phyloP scores from a whole-genome alignment of 92 coral and sea anemone genomes.

The Virgularia gustaviana region DNA sequence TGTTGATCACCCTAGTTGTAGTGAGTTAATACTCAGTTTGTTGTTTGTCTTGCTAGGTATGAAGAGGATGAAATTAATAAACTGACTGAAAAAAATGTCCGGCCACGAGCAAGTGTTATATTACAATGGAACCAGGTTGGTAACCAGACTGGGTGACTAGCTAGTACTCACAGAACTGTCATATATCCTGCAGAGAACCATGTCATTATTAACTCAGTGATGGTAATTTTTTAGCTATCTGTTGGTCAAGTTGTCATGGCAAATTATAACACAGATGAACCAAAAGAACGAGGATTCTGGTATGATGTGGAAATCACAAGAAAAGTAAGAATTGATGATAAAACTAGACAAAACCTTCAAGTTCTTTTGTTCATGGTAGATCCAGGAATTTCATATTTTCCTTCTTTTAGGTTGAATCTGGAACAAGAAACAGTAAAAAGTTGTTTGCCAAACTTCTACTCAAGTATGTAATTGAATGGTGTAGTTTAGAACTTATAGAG shows the following conservation, averaged over 20 bases:
- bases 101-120: constrained; percentile 85
- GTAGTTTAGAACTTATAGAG: too few species aligned
- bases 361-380: background rate
- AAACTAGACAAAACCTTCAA: background rate
- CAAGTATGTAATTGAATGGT: constrained; percentile 67
- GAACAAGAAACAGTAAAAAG: constrained; percentile 68
- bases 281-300: constrained; percentile 97
- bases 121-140: constrained; percentile 82
- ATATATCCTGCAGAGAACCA: background rate
- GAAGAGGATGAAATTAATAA: constrained; percentile 80
- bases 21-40: background rate
- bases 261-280: constrained; percentile 93
- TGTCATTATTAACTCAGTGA: background rate
- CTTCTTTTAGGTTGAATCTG: constrained; percentile 56
- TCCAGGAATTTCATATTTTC: background rate
- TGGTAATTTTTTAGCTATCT: constrained; percentile 46
- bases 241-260: constrained; percentile 95
- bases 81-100: constrained; percentile 62
- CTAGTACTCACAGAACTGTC: background rate
- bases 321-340: constrained; percentile 44
- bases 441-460: constrained; percentile 77
- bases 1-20: background rate
- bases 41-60: constrained; percentile 45
- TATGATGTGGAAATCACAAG: constrained; percentile 89
- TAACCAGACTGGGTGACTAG: background rate